phyloP scores from a whole-genome alignment of 1,140 invertebrate species.

The Meteorus sp. region DNA sequence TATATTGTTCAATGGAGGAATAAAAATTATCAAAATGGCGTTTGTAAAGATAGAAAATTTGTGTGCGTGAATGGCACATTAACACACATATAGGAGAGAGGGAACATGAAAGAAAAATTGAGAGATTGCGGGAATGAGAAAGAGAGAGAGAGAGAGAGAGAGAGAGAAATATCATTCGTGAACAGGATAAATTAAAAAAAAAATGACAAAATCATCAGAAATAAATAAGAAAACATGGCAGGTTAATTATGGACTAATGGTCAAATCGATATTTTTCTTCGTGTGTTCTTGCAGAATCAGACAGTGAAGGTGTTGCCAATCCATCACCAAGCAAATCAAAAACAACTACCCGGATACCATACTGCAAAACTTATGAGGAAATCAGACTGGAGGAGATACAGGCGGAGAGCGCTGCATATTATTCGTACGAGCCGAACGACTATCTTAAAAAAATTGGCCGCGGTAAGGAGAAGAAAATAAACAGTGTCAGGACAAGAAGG shows the following conservation, averaged over 20 bases:
- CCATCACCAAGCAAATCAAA: slow-evolving; percentile 61
- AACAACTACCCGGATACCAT: slow-evolving; percentile 41
- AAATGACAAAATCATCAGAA: slow-evolving; percentile 8
- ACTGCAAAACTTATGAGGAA: slow-evolving; percentile 68
- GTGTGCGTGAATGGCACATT: background rate
- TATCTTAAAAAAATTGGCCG: slow-evolving; percentile 14
- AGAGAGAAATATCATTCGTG: slow-evolving; percentile 20
- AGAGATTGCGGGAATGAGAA: slow-evolving; percentile 9
- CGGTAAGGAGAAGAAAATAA: slow-evolving; percentile 25
- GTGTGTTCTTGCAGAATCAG: slow-evolving; percentile 74
- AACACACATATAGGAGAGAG: slow-evolving; percentile 7
- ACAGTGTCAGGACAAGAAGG: slow-evolving; percentile 5
- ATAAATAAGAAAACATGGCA: background rate
- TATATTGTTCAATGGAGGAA: no score
- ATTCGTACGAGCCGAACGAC: slow-evolving; percentile 57
- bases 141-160: slow-evolving; percentile 5
- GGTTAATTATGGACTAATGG: slow-evolving; percentile 25
- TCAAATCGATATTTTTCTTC: slow-evolving; percentile 37
- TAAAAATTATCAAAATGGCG: no score
- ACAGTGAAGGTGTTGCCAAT: slow-evolving; percentile 66
- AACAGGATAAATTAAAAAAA: slow-evolving; percentile 12
- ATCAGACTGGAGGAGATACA: slow-evolving; percentile 69
- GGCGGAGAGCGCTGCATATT: slow-evolving; percentile 68
- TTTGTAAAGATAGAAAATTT: background rate
- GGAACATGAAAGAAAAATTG: slow-evolving; percentile 10